Evolutionary conservation across 2,113 vertebrate species (phyloP), one percentile per base, ranked within the genome.

Genomic region (Coryphaenoides rupestris): DNA sequence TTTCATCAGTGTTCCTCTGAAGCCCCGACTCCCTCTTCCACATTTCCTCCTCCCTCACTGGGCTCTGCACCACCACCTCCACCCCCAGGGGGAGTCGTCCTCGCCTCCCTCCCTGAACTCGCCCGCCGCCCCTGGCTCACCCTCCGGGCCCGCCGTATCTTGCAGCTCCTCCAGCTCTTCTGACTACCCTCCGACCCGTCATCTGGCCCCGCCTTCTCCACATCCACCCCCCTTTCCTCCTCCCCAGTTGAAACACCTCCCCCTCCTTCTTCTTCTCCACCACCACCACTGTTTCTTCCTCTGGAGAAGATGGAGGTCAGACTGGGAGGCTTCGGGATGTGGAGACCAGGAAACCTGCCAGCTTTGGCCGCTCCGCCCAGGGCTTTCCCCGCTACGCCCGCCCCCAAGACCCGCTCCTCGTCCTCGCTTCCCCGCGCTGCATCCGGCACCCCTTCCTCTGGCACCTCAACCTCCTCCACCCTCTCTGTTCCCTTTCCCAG

Each of bases 81-180:
- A n/a, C n/a, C 52, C 68, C 0, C 10, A 40, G 33, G 9, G 9
- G 4, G n/a, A n/a, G 33, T 26, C 65, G 63, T 79, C 65, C 65
- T 73, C 54, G 9, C 78, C 73, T 68, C 55, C 54, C 45, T 23
- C 60, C 14, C 47, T n/a, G n/a, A n/a, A n/a, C n/a, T 33, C 14
- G 1, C 59, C 22, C n/a, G 24, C 46, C 49, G 61, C 16, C 19
- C 53, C 9, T 49, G 55, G 4, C 13, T 78, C 17, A 67, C 3
- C 50, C 77, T 84, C 65, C 50, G 73, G 21, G 85, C 88, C 62
- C 19, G 75, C 49, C 82, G 86, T 3, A 57, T 84, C 68, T 76
- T 82, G 2, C 14, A 64, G 3, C 61, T 7, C 1, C 14, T 13
- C 55, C 2, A 69, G 9, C 21, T 62, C 45, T 17, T 40, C 19